Evolutionary conservation across 2,888 invertebrate species (phyloP), one percentile per base, ranked within the genome.

Genomic region (Allophyes oxyacanthae): DNA sequence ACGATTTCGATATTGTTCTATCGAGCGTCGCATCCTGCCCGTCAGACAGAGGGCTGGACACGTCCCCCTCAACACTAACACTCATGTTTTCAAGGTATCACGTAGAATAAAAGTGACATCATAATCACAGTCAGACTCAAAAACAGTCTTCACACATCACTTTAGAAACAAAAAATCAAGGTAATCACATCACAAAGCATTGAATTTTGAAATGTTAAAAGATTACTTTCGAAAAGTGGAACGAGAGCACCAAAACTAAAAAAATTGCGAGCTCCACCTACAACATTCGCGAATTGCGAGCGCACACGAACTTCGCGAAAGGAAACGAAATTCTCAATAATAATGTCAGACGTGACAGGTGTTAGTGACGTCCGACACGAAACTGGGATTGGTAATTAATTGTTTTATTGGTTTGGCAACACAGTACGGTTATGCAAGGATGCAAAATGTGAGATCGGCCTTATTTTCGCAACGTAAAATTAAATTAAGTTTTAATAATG

Each of bases 71-170:
- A 57, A 90, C 90, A 89, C 90, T 91, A 75, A 89, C 90, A 92
- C 92, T 93, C 93, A 93, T 93, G 81, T 89, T 91, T 91, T 92
- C 90, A 92, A 92, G 90, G 90, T 86, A 91, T 84, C 80, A 85
- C 81, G 77, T 77, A 75, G 79, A 82, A 80, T 81, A 84, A 84
- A 79, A 81, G 82, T 92, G 92, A 93, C 93, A 93, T 94, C 93
- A 92, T 91, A 91, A 75, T 81, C 87, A 81, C 82, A 84, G 78
- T 78, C 71, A 75, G 72, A 72, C 75, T 75, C 62, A 60, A 69
- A 58, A 69, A 71, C 68, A 76, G 85, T 84, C 86, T 85, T 84
- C 82, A 88, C 81, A 79, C 65, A 73, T 71, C 83, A 87, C 84
- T 83, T 70, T 82, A 83, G 80, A 68, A 68, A 77, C 74, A 49